Percentiles rank a stretch among this genome's conserved stretches.
Conservation (phyloP, 2,797 vertebrate species). For the Mormyrus proboscirostris region DNA sequence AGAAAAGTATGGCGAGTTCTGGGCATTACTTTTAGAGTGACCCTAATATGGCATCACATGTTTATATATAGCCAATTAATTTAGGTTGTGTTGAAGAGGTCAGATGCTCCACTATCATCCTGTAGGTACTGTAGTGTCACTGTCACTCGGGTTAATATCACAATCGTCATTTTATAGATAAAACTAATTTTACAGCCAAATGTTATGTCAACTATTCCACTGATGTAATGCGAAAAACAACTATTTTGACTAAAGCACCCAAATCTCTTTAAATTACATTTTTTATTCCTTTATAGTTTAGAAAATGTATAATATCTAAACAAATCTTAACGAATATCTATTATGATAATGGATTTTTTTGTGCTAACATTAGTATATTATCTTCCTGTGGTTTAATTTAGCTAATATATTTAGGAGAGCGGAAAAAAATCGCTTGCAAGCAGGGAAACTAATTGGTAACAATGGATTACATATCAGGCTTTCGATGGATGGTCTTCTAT, state of each 20-base stretch:
- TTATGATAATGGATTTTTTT: constrained; percentile 13
- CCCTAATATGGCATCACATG: constrained; percentile 2
- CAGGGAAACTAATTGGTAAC: constrained; percentile 10
- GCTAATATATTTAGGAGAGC: not conserved
- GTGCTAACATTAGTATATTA: constrained; percentile 15
- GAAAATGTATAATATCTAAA: constrained; percentile 5
- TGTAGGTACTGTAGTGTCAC: not conserved
- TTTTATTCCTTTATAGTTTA: not conserved
- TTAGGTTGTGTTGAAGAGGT: constrained; percentile 5
- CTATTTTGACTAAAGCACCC: not conserved
- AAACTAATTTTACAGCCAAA: not conserved
- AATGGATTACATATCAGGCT: constrained; percentile 5
- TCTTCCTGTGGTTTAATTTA: constrained; percentile 14
- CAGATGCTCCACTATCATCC: not conserved
- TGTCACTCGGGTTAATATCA: not conserved
- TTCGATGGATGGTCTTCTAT: constrained; percentile 5
- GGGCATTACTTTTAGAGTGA: constrained; percentile 10
- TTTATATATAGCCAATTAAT: constrained; percentile 10
- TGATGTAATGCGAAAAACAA: not conserved
- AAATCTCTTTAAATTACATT: not conserved
- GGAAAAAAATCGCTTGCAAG: not conserved
- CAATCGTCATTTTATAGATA: not conserved
- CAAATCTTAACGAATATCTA: not conserved
- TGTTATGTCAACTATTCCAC: not conserved
- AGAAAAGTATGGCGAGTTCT: not conserved